Base-by-base conservation (phyloP, 2,797 vertebrate species). In the Columba guinea region DNA sequence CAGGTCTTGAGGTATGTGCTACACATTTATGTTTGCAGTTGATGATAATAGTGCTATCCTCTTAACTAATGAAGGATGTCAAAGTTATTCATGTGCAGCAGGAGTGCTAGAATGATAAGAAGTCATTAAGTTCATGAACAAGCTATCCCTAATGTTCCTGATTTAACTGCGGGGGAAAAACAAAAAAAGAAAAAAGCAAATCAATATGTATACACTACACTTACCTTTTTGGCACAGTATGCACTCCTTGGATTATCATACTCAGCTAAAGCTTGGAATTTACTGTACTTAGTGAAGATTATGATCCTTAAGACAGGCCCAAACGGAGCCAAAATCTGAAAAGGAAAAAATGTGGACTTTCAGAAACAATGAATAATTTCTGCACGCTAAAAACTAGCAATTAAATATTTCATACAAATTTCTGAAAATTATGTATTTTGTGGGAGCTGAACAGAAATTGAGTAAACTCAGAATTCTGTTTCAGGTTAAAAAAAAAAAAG, bases 231-330 rank as follows among this genome's bases (percentile, higher is more conserved):
- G 97, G 98, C 98, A 95, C 98, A 97, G 96, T 97, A 98, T 56
- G 98, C 98, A 55, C 97, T 97, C 60, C 75, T 17, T 90, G 98
- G 95, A 84, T 98, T 98, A 95, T 98, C 95, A 97, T 98, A 99
- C 46, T 99, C 98, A 53, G 99, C 97, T 97, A 99, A 97, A 87
- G 98, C 98, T 94, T 99, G 98, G 93, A 98, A 98, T 8, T 98
- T 97, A 97, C 98, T 98, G 95, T 98, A 98, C 97, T 97, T 99
- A 91, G 94, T 98, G 96, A 99, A 99, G 26, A 95, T 98, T 84
- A 99, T 96, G 96, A 99, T 99, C 97, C 98, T 99, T 97, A 98
- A 94, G 55, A 99, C 98, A 12, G 96, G 96, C 90, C 98, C 98
- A 98, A 97, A 99, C 95, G 97, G 98, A 75, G 98, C 98, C 96